Evolutionary conservation across 2,797 vertebrate genomes (phyloP), one percentile per base, ranked within the genome.

Genomic region (Cirrhinus mrigala): DNA sequence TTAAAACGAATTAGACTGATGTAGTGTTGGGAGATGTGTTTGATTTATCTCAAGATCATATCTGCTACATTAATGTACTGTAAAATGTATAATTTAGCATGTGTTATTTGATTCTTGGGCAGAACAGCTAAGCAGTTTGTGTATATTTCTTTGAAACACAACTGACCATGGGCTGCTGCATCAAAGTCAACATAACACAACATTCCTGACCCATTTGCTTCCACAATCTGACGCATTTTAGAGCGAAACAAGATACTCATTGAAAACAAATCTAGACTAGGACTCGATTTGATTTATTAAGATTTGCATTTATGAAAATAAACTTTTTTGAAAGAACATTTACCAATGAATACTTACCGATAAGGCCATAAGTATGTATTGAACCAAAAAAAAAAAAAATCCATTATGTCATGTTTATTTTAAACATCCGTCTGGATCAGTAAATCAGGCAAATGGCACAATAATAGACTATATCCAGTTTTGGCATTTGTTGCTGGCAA

Each of bases 21-120:
- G 33, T 33, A 37, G 33, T 37, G 33, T 5, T 37, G 33, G 33
- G 4, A 37, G 33, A 37, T 37, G 33, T 37, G 33, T 37, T 37
- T 5, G 33, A 33, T 33, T 33, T 33, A 33, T 90, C 90, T 85
- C 27, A 91, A 86, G 92, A 91, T 90, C 89, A 92, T 91, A 91
- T 48, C 71, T 91, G 80, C 81, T 79, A 88, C 92, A 91, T 87
- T 40, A 92, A 92, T 91, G 86, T 89, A 62, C 86, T 90, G 88
- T 88, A 79, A 92, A 83, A 89, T 27, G 58, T 74, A 37, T 4
- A 37, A 37, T 37, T 37, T 4, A 37, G 33, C 33, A 37, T 37
- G 33, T 37, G 33, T 37, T 37, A 37, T 37, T 37, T 37, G 2
- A 37, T 5, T 37, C 4, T 37, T 37, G 5, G 33, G 33, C 33